A percentile compares a stretch with the other conserved stretches of the same genome.
Evolutionary conservation across 2,113 vertebrate species (phyloP).

Genomic region (Nothobranchius furzeri): DNA sequence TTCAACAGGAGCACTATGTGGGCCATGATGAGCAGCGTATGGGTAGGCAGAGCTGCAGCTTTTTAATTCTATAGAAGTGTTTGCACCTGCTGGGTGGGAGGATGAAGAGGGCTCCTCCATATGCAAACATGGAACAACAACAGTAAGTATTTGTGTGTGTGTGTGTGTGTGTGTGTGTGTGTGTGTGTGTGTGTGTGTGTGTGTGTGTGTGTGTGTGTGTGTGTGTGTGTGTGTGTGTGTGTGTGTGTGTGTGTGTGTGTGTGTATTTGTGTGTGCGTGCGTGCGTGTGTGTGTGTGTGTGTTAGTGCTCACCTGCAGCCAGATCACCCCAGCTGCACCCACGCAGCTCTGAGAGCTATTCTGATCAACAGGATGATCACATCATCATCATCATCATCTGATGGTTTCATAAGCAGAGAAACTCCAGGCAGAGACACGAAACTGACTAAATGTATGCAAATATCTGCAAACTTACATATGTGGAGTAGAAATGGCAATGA

Average conservation of each 20-base stretch:
- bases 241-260: no score
- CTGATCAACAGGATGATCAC: conserved; percentile 67
- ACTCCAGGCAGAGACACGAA: conserved; percentile 40
- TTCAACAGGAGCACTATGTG: conserved; percentile 35
- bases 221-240: no score
- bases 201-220: no score
- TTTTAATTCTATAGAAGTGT: conserved; percentile 63
- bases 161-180: not conserved
- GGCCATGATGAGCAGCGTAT: conserved; percentile 36
- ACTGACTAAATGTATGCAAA: conserved; percentile 17
- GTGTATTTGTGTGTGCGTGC: no score
- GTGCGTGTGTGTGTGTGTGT: not conserved
- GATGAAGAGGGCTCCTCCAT: conserved; percentile 54
- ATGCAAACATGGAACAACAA: conserved; percentile 47
- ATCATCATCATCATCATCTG: conserved; percentile 40
- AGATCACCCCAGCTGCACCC: conserved; percentile 62
- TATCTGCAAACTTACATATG: conserved; percentile 45
- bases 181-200: no score
- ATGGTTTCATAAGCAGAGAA: conserved; percentile 51
- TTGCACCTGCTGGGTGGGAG: conserved; percentile 67
- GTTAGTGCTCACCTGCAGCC: conserved; percentile 38
- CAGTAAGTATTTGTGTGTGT: conserved; percentile 12
- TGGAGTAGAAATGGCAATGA: no score
- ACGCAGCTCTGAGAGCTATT: conserved; percentile 59
- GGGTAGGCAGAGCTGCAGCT: conserved; percentile 38